Conservation (phyloP, 2,888 invertebrate genomes). For the Scaptomyza polygonia region DNA sequence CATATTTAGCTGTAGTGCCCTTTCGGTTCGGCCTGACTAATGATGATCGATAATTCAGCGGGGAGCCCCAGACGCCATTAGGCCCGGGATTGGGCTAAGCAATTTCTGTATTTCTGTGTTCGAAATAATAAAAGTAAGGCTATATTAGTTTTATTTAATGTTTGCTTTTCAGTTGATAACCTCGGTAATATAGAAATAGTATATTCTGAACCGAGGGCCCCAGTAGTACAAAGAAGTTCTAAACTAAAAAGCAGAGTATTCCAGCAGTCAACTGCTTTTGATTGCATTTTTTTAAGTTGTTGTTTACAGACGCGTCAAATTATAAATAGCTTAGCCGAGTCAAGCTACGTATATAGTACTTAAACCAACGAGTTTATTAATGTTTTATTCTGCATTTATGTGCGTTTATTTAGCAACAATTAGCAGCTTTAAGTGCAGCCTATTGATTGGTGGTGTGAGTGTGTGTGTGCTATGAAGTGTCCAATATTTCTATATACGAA, state of each 20-base stretch:
- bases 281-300: conserved; percentile 12
- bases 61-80: conserved; percentile 6
- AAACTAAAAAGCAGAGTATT: not conserved
- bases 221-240: too few species aligned
- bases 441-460: conserved; percentile 56
- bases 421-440: conserved; percentile 71
- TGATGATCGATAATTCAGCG: conserved; percentile 64
- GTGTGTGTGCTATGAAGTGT: conserved; percentile 25
- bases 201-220: too few species aligned
- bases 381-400: conserved; percentile 54
- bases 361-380: conserved; percentile 42
- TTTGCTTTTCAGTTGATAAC: not conserved
- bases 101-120: not conserved
- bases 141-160: not conserved
- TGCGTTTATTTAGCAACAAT: conserved; percentile 71
- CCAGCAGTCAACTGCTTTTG: not conserved
- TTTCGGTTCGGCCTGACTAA: conserved; percentile 47
- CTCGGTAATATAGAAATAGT: too few species aligned
- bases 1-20: conserved; percentile 47
- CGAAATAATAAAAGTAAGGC: not conserved
- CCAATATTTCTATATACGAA: conserved; percentile 21
- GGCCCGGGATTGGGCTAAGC: conserved; percentile 13
- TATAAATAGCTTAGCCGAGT: conserved; percentile 25
- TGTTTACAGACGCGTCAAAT: conserved; percentile 23
- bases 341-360: conserved; percentile 5